These are phyloP conservation scores for Electrona antarctica DNA, from an alignment of 2,113 vertebrate species.

Conservation along the genomic window DNA sequence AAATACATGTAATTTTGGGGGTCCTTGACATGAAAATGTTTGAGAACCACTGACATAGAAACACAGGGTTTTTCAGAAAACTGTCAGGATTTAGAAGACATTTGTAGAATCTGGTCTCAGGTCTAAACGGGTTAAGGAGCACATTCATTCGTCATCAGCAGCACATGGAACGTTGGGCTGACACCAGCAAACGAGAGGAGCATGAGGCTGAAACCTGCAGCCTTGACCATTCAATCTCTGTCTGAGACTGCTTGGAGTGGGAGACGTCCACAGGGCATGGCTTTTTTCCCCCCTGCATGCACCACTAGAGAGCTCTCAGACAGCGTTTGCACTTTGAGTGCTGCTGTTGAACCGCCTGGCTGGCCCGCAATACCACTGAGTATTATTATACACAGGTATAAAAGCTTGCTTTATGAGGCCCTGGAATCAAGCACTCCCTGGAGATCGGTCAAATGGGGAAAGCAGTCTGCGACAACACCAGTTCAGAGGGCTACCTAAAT, in stretches of 20 bases:
- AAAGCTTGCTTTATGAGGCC: conserved; percentile 43
- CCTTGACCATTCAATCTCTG: not conserved
- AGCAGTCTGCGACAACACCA: conserved; percentile 44
- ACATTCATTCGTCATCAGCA: conserved; percentile 59
- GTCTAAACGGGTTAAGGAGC: too few relatives aligned
- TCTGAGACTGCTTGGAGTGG: not conserved
- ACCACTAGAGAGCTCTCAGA: not conserved
- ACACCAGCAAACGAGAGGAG: conserved; percentile 36
- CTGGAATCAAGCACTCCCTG: conserved; percentile 43
- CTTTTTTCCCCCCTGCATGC: not conserved
- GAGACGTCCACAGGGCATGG: too few relatives aligned
- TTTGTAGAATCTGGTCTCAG: too few relatives aligned
- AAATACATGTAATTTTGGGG: too few relatives aligned
- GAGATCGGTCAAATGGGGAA: conserved; percentile 36
- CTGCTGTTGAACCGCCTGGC: conserved; percentile 17
- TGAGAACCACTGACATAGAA: too few relatives aligned
- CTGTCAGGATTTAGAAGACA: too few relatives aligned
- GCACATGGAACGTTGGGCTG: conserved; percentile 38
- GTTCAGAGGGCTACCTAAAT: conserved; percentile 35
- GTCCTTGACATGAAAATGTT: too few relatives aligned
- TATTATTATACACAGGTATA: conserved; percentile 53
- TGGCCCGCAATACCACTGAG: conserved; percentile 24
- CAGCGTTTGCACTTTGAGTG: not conserved
- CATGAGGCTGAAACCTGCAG: conserved; percentile 11
- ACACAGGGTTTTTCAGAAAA: too few relatives aligned